Evolutionary conservation across 2,113 vertebrate species (phyloP), one percentile per base, ranked within the genome.

Genomic region (Barnardius zonarius): DNA sequence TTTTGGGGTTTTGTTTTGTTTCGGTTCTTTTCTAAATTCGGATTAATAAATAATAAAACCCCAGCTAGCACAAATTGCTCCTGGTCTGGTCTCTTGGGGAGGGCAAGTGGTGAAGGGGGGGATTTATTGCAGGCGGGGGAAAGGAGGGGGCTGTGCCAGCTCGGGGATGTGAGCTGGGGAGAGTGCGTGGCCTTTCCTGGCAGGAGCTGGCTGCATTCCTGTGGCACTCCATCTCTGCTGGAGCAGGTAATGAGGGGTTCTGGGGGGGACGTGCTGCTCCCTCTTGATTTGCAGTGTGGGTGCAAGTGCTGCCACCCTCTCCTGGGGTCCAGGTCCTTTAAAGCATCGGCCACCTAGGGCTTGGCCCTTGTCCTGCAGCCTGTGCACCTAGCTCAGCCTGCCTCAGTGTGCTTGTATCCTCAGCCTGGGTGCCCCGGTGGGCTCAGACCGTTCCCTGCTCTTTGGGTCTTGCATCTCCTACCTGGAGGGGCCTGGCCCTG

Each of bases 21-120:
- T 37, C 16, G 7, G 41, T n/a, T 62, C 73, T 96, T 86, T 88
- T 33, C 43, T 93, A 73, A 94, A 16, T 93, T 96, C 3, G 3
- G 46, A 76, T 90, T 69, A 96, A 96, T 91, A 97, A 97, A 95
- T 89, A 92, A 92, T 94, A 93, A 92, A 91, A 55, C 83, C 89
- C 72, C 83, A 95, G 83, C 31, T 55, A 81, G 69, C 88, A 62
- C 33, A 28, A 30, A 31, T 66, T 82, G 31, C 67, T 76, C 54
- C 20, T 2, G 3, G 25, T 82, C 88, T 93, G 79, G 13, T 95
- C 55, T 93, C 16, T 87, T 17, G 22, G 23, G 55, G 25, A 41
- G 51, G 28, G 46, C 23, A 59, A 64, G 17, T 1, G 3, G 12
- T 7, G 8, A 41, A 52, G 10, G 10, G 31, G 49, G 23, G 61